Conservation (phyloP, 2,797 vertebrate species). For the Sebastes jordani region DNA sequence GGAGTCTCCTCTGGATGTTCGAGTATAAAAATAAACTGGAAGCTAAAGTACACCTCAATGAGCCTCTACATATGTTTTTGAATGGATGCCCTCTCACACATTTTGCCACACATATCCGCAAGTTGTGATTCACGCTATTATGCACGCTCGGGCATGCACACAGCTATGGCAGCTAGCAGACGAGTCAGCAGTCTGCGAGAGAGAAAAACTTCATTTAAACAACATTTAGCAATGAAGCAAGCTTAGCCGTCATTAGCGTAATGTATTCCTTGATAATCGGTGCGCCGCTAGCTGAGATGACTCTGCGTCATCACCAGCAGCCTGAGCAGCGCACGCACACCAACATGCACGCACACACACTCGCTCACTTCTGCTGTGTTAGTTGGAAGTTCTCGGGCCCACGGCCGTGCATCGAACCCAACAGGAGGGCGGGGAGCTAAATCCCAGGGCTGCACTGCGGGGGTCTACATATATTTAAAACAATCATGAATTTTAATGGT, state of each 20-base stretch:
- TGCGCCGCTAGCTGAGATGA: slow-evolving; percentile 39
- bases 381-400: slow-evolving; percentile 53
- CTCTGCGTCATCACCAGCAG: slow-evolving; percentile 24
- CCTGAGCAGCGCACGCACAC: background rate
- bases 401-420: slow-evolving; percentile 50
- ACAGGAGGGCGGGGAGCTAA: slow-evolving; percentile 54
- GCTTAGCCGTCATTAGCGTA: slow-evolving; percentile 43
- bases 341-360: background rate
- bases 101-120: background rate
- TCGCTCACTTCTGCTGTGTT: slow-evolving; percentile 16
- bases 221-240: slow-evolving; percentile 59
- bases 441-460: slow-evolving; percentile 66
- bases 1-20: background rate
- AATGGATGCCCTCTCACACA: background rate
- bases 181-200: slow-evolving; percentile 30
- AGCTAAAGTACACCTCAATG: slow-evolving; percentile 2
- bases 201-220: slow-evolving; percentile 50
- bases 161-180: background rate
- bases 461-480: slow-evolving; percentile 80
- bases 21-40: background rate
- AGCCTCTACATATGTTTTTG: background rate
- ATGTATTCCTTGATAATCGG: slow-evolving; percentile 69
- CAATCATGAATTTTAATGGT: slow-evolving; percentile 80
- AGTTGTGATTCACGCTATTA: background rate
- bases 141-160: background rate